A percentile compares a stretch with the other conserved stretches of the same genome.
Conservation (phyloP, 2,888 invertebrate species). For the Himalopsyche kuldschensis region DNA sequence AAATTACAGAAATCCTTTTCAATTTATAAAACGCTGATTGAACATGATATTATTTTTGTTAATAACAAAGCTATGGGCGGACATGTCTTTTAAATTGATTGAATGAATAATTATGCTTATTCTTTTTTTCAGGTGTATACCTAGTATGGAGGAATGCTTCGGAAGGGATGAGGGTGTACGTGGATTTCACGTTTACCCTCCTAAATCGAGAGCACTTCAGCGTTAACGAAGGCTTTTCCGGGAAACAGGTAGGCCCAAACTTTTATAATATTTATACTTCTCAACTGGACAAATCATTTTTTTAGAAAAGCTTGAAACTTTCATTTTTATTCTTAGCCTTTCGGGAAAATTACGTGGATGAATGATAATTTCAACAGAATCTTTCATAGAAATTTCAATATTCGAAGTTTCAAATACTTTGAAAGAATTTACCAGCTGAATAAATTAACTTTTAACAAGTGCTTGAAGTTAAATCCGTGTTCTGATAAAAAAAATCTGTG, state of each 20-base stretch:
- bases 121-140: constrained; percentile 66
- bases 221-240: constrained; percentile 77
- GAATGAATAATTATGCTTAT: neutral
- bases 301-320: too few relatives aligned
- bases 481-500: too few relatives aligned
- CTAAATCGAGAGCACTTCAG: constrained; percentile 82
- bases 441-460: too few relatives aligned
- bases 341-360: too few relatives aligned
- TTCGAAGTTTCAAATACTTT: too few relatives aligned
- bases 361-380: too few relatives aligned
- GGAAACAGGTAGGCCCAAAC: constrained; percentile 64
- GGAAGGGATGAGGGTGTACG: constrained; percentile 73
- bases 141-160: constrained; percentile 77
- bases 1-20: neutral
- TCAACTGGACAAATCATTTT: neutral
- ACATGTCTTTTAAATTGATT: neutral
- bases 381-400: too few relatives aligned
- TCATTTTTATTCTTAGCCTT: too few relatives aligned
- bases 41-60: neutral
- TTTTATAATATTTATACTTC: neutral
- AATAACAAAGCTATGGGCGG: neutral
- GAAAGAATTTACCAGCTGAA: too few relatives aligned
- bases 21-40: neutral
- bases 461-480: too few relatives aligned
- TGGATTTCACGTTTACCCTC: constrained; percentile 80